Evolutionary conservation across 2,888 invertebrate genomes (phyloP).

Genomic region (Sthenelais limicola): DNA sequence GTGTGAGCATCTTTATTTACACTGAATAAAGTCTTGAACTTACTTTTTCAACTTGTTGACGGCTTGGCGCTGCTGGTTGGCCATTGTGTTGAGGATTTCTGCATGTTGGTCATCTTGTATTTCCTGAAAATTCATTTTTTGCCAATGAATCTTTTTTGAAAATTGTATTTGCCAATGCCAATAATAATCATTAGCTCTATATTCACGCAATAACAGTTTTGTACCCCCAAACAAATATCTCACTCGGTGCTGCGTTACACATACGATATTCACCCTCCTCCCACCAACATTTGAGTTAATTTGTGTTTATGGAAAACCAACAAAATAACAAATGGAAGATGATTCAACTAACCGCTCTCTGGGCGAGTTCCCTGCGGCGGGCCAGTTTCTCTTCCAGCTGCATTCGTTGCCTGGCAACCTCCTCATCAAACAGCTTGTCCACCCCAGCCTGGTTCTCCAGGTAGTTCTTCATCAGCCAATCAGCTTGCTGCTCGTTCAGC

Average conservation of each 20-base stretch:
- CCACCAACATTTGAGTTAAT: no score
- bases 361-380: slow-evolving; percentile 63
- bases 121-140: no score
- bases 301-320: background rate
- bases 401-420: slow-evolving; percentile 67
- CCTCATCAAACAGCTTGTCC: slow-evolving; percentile 66
- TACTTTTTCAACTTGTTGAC: slow-evolving; percentile 64
- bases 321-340: background rate
- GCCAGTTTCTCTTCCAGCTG: slow-evolving; percentile 68
- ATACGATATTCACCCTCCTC: no score
- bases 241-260: no score
- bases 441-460: slow-evolving; percentile 51
- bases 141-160: no score
- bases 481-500: slow-evolving; percentile 61
- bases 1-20: background rate
- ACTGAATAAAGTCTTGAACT: slow-evolving; percentile 39
- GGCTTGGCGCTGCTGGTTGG: slow-evolving; percentile 59
- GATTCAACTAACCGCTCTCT: slow-evolving; percentile 59
- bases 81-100: slow-evolving; percentile 64
- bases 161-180: no score
- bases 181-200: no score
- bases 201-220: no score
- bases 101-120: slow-evolving; percentile 62
- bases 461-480: slow-evolving; percentile 66
- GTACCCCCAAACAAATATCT: no score